phyloP scores from a whole-genome alignment of 2,797 vertebrate genomes.

The Dicrostonyx torquatus region DNA sequence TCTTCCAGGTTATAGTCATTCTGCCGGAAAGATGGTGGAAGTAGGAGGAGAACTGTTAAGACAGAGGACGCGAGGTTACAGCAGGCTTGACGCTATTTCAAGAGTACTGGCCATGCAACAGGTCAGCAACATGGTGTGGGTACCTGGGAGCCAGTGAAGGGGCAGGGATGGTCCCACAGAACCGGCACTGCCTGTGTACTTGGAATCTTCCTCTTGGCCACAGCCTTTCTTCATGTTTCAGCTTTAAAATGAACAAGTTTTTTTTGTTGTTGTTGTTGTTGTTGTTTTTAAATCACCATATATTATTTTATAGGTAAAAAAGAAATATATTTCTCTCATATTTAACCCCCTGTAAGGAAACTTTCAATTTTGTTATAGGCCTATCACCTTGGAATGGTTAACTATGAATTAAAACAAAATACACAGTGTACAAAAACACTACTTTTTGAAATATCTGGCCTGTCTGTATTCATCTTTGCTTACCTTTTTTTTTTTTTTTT shows the following conservation, averaged over 20 bases:
- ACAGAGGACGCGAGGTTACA: neutral
- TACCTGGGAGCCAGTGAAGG: neutral
- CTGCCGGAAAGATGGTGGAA: neutral
- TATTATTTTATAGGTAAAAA: neutral
- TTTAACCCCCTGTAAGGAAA: neutral
- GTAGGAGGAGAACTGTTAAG: neutral
- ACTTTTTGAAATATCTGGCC: neutral
- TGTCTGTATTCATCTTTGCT: conserved; percentile 18
- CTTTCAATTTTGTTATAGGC: neutral
- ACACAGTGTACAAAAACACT: neutral
- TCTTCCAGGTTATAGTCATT: neutral
- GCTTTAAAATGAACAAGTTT: neutral
- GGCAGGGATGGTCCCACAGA: neutral
- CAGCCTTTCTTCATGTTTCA: neutral
- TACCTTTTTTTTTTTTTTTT: too few relatives aligned
- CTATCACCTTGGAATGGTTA: neutral
- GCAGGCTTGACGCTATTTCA: neutral
- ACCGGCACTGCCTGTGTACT: neutral
- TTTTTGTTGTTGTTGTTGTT: too few relatives aligned
- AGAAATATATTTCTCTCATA: neutral
- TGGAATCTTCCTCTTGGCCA: neutral
- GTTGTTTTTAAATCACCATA: neutral
- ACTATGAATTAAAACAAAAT: conserved; percentile 2
- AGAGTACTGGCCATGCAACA: neutral
- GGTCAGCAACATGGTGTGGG: neutral